Conservation (phyloP, 2,888 invertebrate genomes). For the Timandra comae region DNA sequence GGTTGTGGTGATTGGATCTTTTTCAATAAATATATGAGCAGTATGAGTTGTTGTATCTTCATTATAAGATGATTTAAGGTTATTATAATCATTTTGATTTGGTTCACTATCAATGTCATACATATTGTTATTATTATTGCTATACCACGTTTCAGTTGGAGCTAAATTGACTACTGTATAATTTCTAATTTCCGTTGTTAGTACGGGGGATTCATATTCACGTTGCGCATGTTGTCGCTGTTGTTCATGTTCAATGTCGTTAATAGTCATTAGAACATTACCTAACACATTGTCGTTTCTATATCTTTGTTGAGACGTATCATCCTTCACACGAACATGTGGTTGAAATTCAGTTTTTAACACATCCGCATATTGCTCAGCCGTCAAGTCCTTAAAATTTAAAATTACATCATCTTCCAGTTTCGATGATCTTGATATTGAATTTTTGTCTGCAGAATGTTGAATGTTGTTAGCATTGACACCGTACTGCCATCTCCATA, state of each 20-base stretch:
- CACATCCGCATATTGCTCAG: conserved; percentile 60
- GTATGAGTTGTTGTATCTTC: not conserved
- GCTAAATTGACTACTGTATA: no score
- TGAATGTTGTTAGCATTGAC: conserved; percentile 39
- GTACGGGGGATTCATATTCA: no score
- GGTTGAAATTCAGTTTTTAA: conserved; percentile 46
- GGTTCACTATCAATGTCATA: no score
- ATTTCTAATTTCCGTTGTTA: no score
- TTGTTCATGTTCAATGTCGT: no score
- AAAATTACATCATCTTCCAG: conserved; percentile 61
- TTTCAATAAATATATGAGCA: no score
- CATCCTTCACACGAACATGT: no score
- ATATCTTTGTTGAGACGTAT: not conserved
- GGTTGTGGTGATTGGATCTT: no score
- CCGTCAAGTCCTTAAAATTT: conserved; percentile 64
- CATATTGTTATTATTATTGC: conserved; percentile 12
- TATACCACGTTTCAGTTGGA: conserved; percentile 6
- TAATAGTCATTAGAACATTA: no score
- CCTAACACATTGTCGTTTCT: no score
- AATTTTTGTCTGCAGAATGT: conserved; percentile 47
- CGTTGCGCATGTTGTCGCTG: not conserved
- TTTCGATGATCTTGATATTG: conserved; percentile 62
- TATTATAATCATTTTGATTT: conserved; percentile 3
- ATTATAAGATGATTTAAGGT: no score
- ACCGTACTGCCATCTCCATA: conserved; percentile 71